phyloP scores from a whole-genome alignment of 2,113 vertebrate species.

The Psittacula cyanocephala region DNA sequence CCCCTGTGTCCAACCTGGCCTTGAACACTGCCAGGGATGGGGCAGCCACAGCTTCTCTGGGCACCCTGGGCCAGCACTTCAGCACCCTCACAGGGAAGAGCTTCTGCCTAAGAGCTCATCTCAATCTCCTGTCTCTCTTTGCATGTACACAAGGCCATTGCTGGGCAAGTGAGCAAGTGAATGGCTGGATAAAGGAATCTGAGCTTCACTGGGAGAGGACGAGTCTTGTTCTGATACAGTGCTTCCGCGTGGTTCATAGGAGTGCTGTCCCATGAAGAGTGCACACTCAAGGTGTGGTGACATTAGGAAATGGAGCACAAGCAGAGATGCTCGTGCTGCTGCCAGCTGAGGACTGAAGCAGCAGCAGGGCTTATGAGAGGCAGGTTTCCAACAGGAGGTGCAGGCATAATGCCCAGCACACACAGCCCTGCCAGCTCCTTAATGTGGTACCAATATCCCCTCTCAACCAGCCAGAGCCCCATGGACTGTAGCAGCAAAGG shows the following conservation, averaged over 20 bases:
- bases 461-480: background rate
- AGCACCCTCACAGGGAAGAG: background rate
- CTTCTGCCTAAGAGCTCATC: background rate
- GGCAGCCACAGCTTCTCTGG: too few species aligned
- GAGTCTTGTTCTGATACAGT: background rate
- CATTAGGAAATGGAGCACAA: fast-evolving
- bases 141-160: fast-evolving
- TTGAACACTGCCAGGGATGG: too few species aligned
- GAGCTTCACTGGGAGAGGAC: background rate
- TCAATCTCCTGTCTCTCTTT: background rate
- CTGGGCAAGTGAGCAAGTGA: background rate
- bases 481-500: background rate
- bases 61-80: background rate
- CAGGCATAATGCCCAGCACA: background rate
- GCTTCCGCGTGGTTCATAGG: background rate
- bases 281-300: background rate
- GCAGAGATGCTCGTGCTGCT: background rate
- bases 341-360: background rate
- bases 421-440: background rate
- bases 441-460: background rate
- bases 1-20: too few species aligned
- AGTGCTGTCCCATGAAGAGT: fast-evolving
- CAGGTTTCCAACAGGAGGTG: background rate
- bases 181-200: background rate
- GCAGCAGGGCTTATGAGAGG: background rate